Evolutionary conservation across 2,888 invertebrate genomes (phyloP).

Genomic region (Lingula anatina): DNA sequence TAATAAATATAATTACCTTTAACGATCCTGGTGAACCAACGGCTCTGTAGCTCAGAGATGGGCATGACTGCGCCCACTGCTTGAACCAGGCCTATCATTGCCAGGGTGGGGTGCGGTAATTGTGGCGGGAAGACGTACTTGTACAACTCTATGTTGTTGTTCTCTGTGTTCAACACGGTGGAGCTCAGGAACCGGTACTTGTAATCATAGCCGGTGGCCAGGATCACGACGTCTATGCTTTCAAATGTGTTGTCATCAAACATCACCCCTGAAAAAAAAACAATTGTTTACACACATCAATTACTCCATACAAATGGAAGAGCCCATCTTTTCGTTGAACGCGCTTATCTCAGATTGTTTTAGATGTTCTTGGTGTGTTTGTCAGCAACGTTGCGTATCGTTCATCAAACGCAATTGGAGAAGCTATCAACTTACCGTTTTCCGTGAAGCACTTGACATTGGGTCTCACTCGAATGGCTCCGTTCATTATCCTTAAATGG

Average conservation of each 20-base stretch:
- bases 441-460: conserved; percentile 33
- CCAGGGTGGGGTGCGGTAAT: conserved; percentile 39
- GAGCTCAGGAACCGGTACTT: conserved; percentile 41
- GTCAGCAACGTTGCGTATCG: no score
- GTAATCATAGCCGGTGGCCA: conserved; percentile 53
- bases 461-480: conserved; percentile 41
- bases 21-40: no score
- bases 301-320: no score
- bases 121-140: conserved; percentile 52
- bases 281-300: no score
- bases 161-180: conserved; percentile 22
- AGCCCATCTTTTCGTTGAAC: no score
- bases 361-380: no score
- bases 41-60: conserved; percentile 51
- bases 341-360: no score
- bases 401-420: no score
- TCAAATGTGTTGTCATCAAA: conserved; percentile 41
- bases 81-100: conserved; percentile 50
- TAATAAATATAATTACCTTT: no score
- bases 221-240: conserved; percentile 44
- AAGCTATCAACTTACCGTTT: no score
- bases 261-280: conserved; percentile 25
- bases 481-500: conserved; percentile 52
- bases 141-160: conserved; percentile 49
- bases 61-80: conserved; percentile 54